Conservation (phyloP, 2,888 invertebrate genomes). For the Nysson spinosus region DNA sequence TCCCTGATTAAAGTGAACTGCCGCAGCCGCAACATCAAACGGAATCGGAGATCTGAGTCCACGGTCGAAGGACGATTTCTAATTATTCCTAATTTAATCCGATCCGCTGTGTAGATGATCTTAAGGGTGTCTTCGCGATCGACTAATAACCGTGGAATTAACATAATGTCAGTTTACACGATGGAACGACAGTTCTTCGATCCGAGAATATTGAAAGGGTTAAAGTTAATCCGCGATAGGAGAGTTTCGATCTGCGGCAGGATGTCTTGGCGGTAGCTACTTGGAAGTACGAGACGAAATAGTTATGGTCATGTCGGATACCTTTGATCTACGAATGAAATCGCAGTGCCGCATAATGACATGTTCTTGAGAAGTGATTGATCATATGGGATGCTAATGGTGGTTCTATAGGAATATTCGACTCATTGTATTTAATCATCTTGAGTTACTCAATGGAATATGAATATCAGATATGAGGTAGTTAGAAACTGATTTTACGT, state of each 20-base stretch:
- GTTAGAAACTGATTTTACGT: no score
- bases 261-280: conserved; percentile 28
- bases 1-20: conserved; percentile 32
- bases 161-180: conserved; percentile 51
- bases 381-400: no score
- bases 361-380: no score
- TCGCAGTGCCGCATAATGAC: background rate
- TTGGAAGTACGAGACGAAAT: conserved; percentile 7
- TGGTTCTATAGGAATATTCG: no score
- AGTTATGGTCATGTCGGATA: background rate
- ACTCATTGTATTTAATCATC: no score
- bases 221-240: conserved; percentile 33
- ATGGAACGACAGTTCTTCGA: conserved; percentile 34
- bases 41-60: conserved; percentile 11
- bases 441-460: no score
- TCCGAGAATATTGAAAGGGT: conserved; percentile 28
- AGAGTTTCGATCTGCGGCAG: conserved; percentile 24
- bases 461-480: no score
- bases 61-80: background rate
- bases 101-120: conserved; percentile 12
- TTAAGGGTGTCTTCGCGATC: conserved; percentile 2
- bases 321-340: conserved; percentile 19
- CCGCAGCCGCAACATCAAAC: conserved; percentile 23
- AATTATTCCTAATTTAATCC: conserved; percentile 43
- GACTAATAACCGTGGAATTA: conserved; percentile 53